These are phyloP conservation scores for Acanthaster planci DNA, from an alignment of 35 echinoderm and acorn worm species.

Conservation along the genomic window DNA sequence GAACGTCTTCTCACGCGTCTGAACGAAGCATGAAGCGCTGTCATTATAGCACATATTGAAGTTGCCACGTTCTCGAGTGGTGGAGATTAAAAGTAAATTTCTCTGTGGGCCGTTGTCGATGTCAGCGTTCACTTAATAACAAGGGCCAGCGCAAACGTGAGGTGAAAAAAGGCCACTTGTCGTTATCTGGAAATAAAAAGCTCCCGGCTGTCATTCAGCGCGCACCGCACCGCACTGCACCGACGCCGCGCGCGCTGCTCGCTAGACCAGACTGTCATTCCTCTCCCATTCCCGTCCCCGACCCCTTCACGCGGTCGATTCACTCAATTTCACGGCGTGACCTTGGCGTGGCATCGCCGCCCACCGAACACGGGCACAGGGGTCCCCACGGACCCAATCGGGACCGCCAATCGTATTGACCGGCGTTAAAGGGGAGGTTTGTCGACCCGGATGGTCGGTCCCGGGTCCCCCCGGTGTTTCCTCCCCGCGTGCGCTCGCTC, in stretches of 20 bases:
- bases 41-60: too few species aligned
- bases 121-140: too few species aligned
- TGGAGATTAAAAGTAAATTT: too few species aligned
- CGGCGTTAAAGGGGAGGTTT: background rate
- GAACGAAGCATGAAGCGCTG: too few species aligned
- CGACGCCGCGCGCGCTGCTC: background rate
- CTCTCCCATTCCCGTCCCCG: background rate
- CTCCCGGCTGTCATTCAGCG: background rate
- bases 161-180: constrained; percentile 6
- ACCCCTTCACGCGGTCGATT: background rate
- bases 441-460: too few species aligned
- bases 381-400: background rate
- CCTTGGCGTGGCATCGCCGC: constrained; percentile 22
- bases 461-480: too few species aligned
- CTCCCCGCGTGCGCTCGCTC: background rate
- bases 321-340: constrained; percentile 30
- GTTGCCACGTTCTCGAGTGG: too few species aligned
- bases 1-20: too few species aligned
- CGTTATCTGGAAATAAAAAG: background rate
- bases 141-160: background rate
- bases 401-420: background rate
- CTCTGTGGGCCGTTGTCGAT: too few species aligned
- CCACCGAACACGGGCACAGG: constrained; percentile 1
- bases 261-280: background rate
- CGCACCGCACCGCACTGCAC: background rate